Evolutionary conservation across 2,888 invertebrate genomes (phyloP).

Genomic region (Vesta saturnalis): DNA sequence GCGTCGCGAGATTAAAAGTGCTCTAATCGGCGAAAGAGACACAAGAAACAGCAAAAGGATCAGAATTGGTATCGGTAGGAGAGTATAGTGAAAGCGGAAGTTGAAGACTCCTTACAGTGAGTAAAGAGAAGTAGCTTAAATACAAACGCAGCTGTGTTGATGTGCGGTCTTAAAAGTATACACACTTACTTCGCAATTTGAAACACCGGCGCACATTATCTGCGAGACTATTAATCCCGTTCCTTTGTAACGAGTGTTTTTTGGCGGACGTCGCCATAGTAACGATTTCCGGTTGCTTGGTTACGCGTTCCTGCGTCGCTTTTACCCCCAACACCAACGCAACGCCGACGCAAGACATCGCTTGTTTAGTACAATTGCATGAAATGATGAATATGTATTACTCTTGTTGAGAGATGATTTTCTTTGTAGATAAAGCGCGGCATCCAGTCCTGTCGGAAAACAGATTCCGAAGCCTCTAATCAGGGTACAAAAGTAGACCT

Average conservation of each 20-base stretch:
- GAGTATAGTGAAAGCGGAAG: conserved; percentile 32
- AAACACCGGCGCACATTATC: conserved; percentile 61
- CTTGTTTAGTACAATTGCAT: conserved; percentile 58
- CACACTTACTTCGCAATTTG: conserved; percentile 59
- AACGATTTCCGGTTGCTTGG: conserved; percentile 61
- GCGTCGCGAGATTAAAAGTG: conserved; percentile 21
- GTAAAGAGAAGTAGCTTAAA: conserved; percentile 17
- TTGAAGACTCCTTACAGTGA: conserved; percentile 22
- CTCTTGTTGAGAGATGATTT: conserved; percentile 53
- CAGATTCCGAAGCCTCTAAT: conserved; percentile 34
- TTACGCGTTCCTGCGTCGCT: conserved; percentile 54
- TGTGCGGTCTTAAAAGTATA: conserved; percentile 47
- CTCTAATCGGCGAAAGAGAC: conserved; percentile 17
- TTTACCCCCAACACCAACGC: conserved; percentile 45
- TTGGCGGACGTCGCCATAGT: conserved; percentile 60
- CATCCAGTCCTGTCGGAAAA: conserved; percentile 45
- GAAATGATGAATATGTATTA: conserved; percentile 58
- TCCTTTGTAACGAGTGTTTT: conserved; percentile 62
- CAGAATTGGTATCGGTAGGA: conserved; percentile 12
- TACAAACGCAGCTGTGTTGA: conserved; percentile 45
- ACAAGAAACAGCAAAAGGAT: conserved; percentile 18
- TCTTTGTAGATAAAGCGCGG: conserved; percentile 50
- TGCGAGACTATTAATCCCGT: conserved; percentile 61
- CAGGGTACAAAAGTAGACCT: conserved; percentile 40
- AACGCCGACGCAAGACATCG: conserved; percentile 55